These are phyloP conservation scores for Oreochromis mossambicus DNA, from an alignment of 2,797 vertebrate genomes.

Conservation along the genomic window DNA sequence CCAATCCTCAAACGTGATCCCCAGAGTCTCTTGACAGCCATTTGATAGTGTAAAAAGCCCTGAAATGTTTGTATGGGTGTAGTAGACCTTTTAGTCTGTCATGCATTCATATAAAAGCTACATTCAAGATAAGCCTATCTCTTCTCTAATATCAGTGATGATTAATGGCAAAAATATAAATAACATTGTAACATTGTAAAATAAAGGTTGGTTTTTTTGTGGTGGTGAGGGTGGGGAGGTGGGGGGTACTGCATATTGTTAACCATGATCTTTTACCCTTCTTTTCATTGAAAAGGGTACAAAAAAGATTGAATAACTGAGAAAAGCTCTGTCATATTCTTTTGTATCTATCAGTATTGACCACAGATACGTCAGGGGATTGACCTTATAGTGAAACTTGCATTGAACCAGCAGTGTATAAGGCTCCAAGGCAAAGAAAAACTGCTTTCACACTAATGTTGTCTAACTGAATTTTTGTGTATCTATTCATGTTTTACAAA, in stretches of 20 bases:
- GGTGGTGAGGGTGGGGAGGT: neutral
- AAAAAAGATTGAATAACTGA: neutral
- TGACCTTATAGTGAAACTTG: neutral
- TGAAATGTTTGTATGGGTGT: neutral
- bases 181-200: neutral
- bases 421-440: neutral
- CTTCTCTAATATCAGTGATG: neutral
- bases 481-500: neutral
- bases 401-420: neutral
- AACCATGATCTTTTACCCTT: neutral
- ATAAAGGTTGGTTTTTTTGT: neutral
- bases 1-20: constrained; percentile 9
- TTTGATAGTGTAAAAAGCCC: constrained; percentile 19
- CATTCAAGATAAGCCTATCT: neutral
- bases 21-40: constrained; percentile 1
- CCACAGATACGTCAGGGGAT: neutral
- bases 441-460: neutral
- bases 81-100: neutral
- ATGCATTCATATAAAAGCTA: neutral
- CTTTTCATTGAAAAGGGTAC: neutral
- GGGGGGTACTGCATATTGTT: neutral
- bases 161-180: neutral
- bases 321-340: neutral
- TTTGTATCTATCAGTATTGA: neutral
- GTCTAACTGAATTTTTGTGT: neutral